Evolutionary conservation across 2,113 vertebrate genomes (phyloP).

Genomic region (Silurus meridionalis): DNA sequence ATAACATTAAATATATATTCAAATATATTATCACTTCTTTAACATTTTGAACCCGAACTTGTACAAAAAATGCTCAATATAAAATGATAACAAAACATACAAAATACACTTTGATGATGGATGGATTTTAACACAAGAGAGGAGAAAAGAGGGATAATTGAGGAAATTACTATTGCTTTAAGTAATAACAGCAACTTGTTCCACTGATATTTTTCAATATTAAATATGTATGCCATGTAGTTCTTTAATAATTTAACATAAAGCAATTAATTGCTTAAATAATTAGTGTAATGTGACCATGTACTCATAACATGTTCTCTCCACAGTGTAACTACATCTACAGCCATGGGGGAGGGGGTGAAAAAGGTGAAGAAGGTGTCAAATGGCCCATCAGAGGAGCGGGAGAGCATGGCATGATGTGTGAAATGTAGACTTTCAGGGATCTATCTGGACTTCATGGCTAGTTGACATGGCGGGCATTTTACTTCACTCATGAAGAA

Average conservation of each 20-base stretch:
- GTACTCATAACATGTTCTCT: conserved; percentile 18
- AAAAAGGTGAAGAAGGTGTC: conserved; percentile 61
- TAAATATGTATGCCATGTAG: background rate
- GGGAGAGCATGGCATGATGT: conserved; percentile 59
- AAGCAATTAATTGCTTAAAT: background rate
- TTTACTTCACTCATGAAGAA: conserved; percentile 11
- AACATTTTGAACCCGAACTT: background rate
- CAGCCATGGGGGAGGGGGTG: conserved; percentile 51
- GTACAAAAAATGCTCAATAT: background rate
- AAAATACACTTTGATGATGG: background rate
- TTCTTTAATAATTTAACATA: background rate
- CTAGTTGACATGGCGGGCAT: conserved; percentile 23
- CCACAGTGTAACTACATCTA: conserved; percentile 58
- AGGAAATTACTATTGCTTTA: background rate
- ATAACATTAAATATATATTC: background rate
- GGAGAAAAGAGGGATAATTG: background rate
- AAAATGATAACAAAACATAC: too few relatives aligned
- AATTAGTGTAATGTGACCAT: background rate
- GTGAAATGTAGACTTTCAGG: conserved; percentile 7
- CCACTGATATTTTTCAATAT: too few relatives aligned
- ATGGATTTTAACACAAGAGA: background rate
- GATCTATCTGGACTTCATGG: conserved; percentile 36
- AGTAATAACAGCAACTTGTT: background rate
- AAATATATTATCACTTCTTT: background rate
- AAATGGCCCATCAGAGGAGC: conserved; percentile 56